Evolutionary conservation across 2,113 vertebrate genomes (phyloP), one percentile per base, ranked within the genome.

Genomic region (Lipophrys pholis): DNA sequence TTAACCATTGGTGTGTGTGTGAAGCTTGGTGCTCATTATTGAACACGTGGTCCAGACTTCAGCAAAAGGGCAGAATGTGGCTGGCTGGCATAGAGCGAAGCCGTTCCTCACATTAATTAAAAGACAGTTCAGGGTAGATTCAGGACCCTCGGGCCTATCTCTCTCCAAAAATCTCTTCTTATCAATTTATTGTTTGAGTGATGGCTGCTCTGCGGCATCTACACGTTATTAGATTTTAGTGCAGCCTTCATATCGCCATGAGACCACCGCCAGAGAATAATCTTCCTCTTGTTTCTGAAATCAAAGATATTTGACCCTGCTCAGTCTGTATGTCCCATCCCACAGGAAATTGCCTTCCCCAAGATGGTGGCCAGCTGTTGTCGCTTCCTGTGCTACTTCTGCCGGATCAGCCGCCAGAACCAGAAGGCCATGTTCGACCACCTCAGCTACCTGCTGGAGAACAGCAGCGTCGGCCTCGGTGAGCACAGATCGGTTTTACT

Each of bases 351-450:
- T 40, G 90, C 93, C 21, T 99, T 99, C 84, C 97, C 98, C 7
- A 98, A 98, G 91, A 99, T 99, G 98, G 98, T 99, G 71, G 98
- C 98, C 69, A 99, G 97, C 92, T 99, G 98, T 56, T 99, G 98
- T 64, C 95, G 97, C 66, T 99, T 99, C 82, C 93, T 99, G 11
- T 99, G 98, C 87, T 99, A 99, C 93, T 99, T 99, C 92, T 99
- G 98, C 62, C 95, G 98, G 60, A 99, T 99, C 80, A 99, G 98
- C 80, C 95, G 97, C 3, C 97, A 99, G 85, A 99, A 99, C 85
- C 98, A 99, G 90, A 99, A 99, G 81, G 97, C 98, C 60, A 99
- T 99, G 98, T 99, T 99, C 80, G 97, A 99, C 83, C 98, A 99
- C 78, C 96, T 99, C 6, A 98, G 96, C 71, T 99, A 99, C 91